phyloP scores from a whole-genome alignment of 2,797 vertebrate species.

The Aselliscus stoliczkanus region DNA sequence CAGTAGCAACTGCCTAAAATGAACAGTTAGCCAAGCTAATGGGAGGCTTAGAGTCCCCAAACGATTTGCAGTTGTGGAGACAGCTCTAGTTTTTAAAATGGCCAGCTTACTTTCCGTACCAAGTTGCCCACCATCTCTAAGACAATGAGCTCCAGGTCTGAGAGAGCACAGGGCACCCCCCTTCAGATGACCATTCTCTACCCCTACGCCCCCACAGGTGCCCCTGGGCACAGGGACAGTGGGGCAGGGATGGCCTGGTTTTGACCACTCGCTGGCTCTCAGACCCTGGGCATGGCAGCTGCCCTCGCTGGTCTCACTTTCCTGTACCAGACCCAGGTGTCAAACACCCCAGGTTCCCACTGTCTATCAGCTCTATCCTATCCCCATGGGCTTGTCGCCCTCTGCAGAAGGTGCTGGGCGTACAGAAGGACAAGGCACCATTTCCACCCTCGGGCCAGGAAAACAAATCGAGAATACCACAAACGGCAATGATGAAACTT shows the following conservation, averaged over 20 bases:
- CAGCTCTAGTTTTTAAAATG: not conserved
- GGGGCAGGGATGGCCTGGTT: too few relatives aligned
- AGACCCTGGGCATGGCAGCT: not conserved
- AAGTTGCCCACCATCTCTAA: not conserved
- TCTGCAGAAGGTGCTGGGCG: fast-evolving
- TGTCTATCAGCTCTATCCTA: fast-evolving
- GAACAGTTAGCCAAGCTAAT: fast-evolving
- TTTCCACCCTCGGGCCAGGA: fast-evolving
- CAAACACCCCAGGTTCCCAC: not conserved
- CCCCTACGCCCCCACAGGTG: not conserved
- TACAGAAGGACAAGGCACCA: not conserved
- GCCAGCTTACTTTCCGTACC: not conserved
- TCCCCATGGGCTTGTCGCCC: fast-evolving
- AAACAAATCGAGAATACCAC: not conserved
- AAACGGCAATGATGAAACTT: not conserved
- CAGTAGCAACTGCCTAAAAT: not conserved
- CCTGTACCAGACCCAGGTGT: fast-evolving
- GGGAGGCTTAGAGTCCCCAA: fast-evolving
- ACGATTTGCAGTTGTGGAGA: not conserved
- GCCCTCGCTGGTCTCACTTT: not conserved
- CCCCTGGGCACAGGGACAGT: not conserved
- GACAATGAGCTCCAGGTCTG: not conserved
- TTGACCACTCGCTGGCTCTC: not conserved
- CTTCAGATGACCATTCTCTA: not conserved
- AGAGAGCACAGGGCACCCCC: not conserved